Conservation (phyloP, 2,113 vertebrate genomes). For the Cochlearius cochlearius region DNA sequence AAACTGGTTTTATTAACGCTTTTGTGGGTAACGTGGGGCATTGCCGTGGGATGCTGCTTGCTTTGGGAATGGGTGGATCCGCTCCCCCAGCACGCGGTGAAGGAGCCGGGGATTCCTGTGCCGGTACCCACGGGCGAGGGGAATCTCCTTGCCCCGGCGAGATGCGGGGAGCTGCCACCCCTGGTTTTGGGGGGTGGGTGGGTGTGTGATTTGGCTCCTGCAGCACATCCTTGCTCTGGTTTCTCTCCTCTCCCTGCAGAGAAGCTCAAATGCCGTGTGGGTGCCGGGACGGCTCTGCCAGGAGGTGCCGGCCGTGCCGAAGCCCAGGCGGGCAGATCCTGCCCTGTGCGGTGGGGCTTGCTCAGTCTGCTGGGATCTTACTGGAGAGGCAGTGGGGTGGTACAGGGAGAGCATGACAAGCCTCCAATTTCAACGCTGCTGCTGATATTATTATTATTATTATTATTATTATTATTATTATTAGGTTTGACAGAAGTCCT, state of each 20-base stretch:
- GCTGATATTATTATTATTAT: too few species aligned
- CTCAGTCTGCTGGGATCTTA: background rate
- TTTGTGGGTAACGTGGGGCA: accelerated
- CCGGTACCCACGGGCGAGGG: accelerated
- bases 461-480: too few species aligned
- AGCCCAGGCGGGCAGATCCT: background rate
- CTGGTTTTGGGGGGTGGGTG: background rate
- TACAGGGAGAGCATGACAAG: background rate
- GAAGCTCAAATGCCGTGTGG: background rate
- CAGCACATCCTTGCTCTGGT: accelerated
- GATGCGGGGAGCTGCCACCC: background rate
- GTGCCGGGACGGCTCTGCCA: background rate
- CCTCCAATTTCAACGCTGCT: background rate
- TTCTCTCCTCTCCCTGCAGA: background rate
- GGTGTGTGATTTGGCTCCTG: background rate
- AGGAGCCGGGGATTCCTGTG: accelerated
- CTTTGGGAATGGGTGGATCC: accelerated
- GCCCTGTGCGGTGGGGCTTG: background rate
- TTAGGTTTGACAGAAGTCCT: background rate
- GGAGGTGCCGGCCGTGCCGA: background rate
- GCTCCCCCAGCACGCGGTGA: accelerated
- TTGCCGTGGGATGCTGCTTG: accelerated
- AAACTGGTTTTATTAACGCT: background rate
- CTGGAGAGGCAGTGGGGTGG: background rate
- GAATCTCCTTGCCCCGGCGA: accelerated